phyloP scores from a whole-genome alignment of 2,888 invertebrate genomes.

The Agyllia agylla region DNA sequence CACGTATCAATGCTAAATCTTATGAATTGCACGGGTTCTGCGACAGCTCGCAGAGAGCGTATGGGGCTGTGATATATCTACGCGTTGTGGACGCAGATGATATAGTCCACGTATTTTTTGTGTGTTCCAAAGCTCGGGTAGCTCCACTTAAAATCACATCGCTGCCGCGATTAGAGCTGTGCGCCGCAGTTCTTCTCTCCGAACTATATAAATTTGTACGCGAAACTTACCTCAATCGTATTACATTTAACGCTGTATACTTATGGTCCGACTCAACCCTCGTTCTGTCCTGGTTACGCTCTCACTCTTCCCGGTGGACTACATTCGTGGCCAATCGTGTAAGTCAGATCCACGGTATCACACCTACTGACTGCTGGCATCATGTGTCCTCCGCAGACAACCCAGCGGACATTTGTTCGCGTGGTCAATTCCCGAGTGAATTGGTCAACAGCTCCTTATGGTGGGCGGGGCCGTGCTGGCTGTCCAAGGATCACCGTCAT shows the following conservation, averaged over 20 bases:
- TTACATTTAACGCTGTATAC: neutral
- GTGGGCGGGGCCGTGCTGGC: neutral
- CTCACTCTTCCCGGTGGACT: slow-evolving; percentile 55
- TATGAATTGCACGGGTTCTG: neutral
- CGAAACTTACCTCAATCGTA: neutral
- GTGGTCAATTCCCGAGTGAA: slow-evolving; percentile 8
- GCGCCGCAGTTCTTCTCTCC: neutral
- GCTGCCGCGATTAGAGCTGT: neutral
- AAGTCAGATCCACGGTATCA: slow-evolving; percentile 45
- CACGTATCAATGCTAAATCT: neutral
- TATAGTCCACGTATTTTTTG: neutral
- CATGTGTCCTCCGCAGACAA: slow-evolving; percentile 42
- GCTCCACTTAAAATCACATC: neutral
- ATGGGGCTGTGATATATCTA: neutral
- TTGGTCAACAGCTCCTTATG: neutral
- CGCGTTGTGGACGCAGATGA: neutral
- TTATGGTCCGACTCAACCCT: neutral
- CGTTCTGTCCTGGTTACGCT: slow-evolving; percentile 32
- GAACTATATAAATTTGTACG: neutral
- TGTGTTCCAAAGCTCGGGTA: neutral
- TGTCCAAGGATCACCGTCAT: neutral
- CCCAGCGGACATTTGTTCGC: slow-evolving; percentile 43
- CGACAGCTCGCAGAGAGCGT: neutral
- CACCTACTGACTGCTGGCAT: slow-evolving; percentile 21
- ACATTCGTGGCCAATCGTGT: slow-evolving; percentile 64